Conservation (phyloP, 2,888 invertebrate genomes). For the Arctia plantaginis region DNA sequence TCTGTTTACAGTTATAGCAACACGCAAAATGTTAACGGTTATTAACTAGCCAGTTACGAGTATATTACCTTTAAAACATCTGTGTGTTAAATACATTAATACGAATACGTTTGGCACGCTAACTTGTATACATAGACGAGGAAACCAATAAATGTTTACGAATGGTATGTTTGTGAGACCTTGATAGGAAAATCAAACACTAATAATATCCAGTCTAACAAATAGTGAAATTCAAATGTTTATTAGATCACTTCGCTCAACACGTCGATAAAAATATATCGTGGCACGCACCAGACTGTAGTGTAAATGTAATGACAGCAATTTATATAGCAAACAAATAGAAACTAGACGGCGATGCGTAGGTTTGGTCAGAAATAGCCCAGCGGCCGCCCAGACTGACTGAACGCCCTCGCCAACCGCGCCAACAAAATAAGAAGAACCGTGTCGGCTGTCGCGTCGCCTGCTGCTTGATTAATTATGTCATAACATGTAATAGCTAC, state of each 20-base stretch:
- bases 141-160: slow-evolving; percentile 44
- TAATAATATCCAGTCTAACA: slow-evolving; percentile 34
- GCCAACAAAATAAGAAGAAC: slow-evolving; percentile 39
- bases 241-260: slow-evolving; percentile 42
- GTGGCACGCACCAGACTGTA: slow-evolving; percentile 62
- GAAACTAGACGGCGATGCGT: slow-evolving; percentile 73
- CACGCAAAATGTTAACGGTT: slow-evolving; percentile 41
- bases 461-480: slow-evolving; percentile 49
- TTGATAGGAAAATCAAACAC: slow-evolving; percentile 49
- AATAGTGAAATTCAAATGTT: slow-evolving; percentile 49
- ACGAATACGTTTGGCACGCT: slow-evolving; percentile 35
- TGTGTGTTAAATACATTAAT: not conserved
- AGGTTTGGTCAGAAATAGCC: slow-evolving; percentile 72
- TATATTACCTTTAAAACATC: not conserved
- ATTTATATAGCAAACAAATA: slow-evolving; percentile 75
- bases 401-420: slow-evolving; percentile 43
- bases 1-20: slow-evolving; percentile 52
- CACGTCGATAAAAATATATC: slow-evolving; percentile 57
- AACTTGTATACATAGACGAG: slow-evolving; percentile 33
- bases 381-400: slow-evolving; percentile 60
- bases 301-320: slow-evolving; percentile 65
- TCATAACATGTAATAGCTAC: slow-evolving; percentile 44
- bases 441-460: slow-evolving; percentile 24
- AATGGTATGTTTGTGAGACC: slow-evolving; percentile 44
- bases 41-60: slow-evolving; percentile 19